Evolutionary conservation across 1,140 invertebrate genomes (phyloP).

Genomic region (Drosophila santomea): DNA sequence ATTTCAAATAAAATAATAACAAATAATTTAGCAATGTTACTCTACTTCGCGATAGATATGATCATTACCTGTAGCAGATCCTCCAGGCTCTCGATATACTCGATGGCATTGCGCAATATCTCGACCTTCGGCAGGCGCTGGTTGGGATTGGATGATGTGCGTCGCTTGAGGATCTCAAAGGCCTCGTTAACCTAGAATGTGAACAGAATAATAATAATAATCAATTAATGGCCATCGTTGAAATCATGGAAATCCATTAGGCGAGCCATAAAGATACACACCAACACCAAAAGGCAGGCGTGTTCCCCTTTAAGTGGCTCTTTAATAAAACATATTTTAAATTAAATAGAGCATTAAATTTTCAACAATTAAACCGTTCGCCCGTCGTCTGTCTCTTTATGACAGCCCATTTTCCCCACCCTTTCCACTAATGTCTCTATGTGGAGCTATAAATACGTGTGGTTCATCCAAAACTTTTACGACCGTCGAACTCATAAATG

Average conservation of each 20-base stretch:
- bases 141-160: constrained; percentile 97
- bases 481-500: constrained; percentile 73
- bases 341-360: constrained; percentile 79
- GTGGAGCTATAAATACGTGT: constrained; percentile 71
- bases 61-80: constrained; percentile 89
- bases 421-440: constrained; percentile 62
- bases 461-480: constrained; percentile 63
- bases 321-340: constrained; percentile 83
- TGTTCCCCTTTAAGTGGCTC: constrained; percentile 67
- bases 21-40: too few species aligned
- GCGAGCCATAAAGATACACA: constrained; percentile 54
- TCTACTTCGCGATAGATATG: neutral
- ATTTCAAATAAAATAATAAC: neutral
- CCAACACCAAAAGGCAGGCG: constrained; percentile 2
- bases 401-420: constrained; percentile 19
- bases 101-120: constrained; percentile 98
- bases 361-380: constrained; percentile 76
- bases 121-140: constrained; percentile 98
- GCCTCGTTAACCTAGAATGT: constrained; percentile 96
- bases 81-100: constrained; percentile 98
- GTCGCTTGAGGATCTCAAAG: constrained; percentile 96
- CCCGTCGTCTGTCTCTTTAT: constrained; percentile 51
- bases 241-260: constrained; percentile 78
- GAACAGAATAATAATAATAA: constrained; percentile 17
- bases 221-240: constrained; percentile 66